Evolutionary conservation across 2,888 invertebrate species (phyloP).

Genomic region (Noctua janthe): DNA sequence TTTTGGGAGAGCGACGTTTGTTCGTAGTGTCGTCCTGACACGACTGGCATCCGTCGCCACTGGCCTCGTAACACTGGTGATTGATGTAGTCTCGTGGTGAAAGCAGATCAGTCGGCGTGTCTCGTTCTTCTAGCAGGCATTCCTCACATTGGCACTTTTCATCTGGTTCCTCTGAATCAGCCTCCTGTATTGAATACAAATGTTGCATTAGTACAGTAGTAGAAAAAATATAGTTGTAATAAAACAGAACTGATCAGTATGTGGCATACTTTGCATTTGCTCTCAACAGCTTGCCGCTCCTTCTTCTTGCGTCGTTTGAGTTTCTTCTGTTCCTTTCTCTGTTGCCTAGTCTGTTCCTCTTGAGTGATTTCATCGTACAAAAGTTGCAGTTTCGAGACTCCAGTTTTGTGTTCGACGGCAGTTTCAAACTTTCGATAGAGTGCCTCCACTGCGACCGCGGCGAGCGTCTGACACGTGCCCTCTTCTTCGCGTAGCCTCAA

Average conservation of each 20-base stretch:
- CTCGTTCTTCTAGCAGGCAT: constrained; percentile 84
- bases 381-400: constrained; percentile 96
- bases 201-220: constrained; percentile 23
- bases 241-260: not conserved
- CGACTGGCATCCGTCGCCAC: constrained; percentile 81
- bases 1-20: constrained; percentile 83
- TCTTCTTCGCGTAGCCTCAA: constrained; percentile 97
- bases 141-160: constrained; percentile 89
- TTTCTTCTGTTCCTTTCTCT: constrained; percentile 96
- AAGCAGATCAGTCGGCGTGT: constrained; percentile 85
- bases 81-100: constrained; percentile 80
- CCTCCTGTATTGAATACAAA: constrained; percentile 77
- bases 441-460: constrained; percentile 96
- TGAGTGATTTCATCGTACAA: constrained; percentile 96
- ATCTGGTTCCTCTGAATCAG: constrained; percentile 87
- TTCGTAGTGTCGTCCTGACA: constrained; percentile 87
- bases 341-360: constrained; percentile 96
- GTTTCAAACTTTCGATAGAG: constrained; percentile 97
- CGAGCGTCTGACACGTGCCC: constrained; percentile 97
- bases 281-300: constrained; percentile 85
- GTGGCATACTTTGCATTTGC: constrained; percentile 83
- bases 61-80: constrained; percentile 78
- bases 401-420: constrained; percentile 96
- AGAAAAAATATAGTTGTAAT: not conserved
- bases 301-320: constrained; percentile 94